These are phyloP conservation scores for Trichogramma pretiosum DNA, from an alignment of 1,140 invertebrate species.

Conservation along the genomic window DNA sequence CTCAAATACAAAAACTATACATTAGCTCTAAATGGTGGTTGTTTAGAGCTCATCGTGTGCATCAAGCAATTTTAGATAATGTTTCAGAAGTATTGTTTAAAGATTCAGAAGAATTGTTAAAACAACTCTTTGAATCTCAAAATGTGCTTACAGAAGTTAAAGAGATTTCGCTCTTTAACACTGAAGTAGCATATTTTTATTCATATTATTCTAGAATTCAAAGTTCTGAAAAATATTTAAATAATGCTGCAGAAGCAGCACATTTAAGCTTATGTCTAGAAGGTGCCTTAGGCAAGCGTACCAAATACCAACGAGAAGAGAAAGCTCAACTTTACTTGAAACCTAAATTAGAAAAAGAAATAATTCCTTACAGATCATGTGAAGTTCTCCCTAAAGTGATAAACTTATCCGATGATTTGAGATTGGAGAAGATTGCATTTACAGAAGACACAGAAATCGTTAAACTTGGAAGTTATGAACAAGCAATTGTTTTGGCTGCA, in stretches of 20 bases:
- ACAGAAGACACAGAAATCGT: conserved; percentile 49
- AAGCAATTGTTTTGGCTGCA: conserved; percentile 64
- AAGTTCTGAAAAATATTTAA: conserved; percentile 58
- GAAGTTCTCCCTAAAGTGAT: conserved; percentile 54
- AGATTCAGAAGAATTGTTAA: conserved; percentile 51
- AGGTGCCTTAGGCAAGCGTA: conserved; percentile 74
- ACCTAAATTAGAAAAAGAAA: conserved; percentile 46
- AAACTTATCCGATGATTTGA: conserved; percentile 72
- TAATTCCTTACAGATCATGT: conserved; percentile 28
- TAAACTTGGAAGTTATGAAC: conserved; percentile 63
- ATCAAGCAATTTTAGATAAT: conserved; percentile 69
- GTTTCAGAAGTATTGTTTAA: conserved; percentile 55
- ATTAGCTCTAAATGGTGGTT: conserved; percentile 62
- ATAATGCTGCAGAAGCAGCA: conserved; percentile 51
- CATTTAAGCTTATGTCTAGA: conserved; percentile 59
- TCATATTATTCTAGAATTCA: conserved; percentile 64
- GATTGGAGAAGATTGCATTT: conserved; percentile 70
- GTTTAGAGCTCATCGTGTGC: conserved; percentile 59
- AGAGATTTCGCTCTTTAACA: conserved; percentile 55
- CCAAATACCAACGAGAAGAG: conserved; percentile 74
- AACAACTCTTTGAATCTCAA: conserved; percentile 39
- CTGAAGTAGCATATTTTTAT: conserved; percentile 69
- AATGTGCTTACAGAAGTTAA: conserved; percentile 38
- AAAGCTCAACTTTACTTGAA: conserved; percentile 72
- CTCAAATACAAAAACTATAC: conserved; percentile 38